phyloP scores from a whole-genome alignment of 2,888 invertebrate species.

The Lysandra bellargus region DNA sequence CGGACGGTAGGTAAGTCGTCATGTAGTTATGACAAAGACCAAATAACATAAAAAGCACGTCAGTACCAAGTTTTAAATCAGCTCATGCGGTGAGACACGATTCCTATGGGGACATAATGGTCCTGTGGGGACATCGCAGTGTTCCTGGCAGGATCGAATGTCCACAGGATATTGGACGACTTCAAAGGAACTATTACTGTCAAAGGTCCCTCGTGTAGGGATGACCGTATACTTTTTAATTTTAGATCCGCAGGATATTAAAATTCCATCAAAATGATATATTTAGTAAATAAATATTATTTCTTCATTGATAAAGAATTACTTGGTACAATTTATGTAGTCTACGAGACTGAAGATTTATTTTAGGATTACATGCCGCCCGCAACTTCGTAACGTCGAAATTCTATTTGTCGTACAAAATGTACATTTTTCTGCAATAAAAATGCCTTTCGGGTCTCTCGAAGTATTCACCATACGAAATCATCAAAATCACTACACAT shows the following conservation, averaged over 20 bases:
- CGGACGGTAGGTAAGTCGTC: not conserved
- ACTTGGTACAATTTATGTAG: too few relatives aligned
- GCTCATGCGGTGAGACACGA: conserved; percentile 4
- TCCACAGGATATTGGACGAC: conserved; percentile 14
- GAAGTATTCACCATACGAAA: too few relatives aligned
- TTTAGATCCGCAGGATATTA: not conserved
- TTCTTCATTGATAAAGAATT: too few relatives aligned
- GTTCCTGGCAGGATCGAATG: conserved; percentile 14
- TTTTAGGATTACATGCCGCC: too few relatives aligned
- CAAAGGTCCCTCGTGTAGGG: not conserved
- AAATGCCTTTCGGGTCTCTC: too few relatives aligned
- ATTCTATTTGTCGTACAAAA: too few relatives aligned
- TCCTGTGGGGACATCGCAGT: not conserved
- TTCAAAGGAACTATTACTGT: conserved; percentile 25
- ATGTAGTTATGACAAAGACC: not conserved
- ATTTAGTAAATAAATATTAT: too few relatives aligned
- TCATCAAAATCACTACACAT: too few relatives aligned
- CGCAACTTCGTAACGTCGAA: too few relatives aligned
- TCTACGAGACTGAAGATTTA: too few relatives aligned
- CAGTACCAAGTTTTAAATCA: not conserved
- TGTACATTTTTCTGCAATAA: too few relatives aligned
- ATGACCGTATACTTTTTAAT: conserved; percentile 11
- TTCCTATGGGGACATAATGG: not conserved
- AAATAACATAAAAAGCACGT: conserved; percentile 14
- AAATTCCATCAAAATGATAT: not conserved